Conservation (phyloP, 2,797 vertebrate species). For the Sus cebifrons region DNA sequence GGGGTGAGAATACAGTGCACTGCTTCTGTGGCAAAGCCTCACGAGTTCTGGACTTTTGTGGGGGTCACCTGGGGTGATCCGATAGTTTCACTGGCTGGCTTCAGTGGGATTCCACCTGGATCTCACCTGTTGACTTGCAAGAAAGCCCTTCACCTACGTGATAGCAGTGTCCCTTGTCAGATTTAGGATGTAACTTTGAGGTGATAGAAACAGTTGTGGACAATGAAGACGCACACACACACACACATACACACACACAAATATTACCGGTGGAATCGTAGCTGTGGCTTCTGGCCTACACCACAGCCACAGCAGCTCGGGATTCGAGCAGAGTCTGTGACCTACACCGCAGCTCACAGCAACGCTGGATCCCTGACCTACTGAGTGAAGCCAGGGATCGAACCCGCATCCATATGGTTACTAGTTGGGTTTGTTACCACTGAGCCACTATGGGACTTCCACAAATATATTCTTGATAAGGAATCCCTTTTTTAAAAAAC, state of each 20-base stretch:
- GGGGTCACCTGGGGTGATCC: not conserved
- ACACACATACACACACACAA: no score
- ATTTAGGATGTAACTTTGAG: not conserved
- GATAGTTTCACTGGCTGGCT: no score
- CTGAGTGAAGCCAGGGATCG: no score
- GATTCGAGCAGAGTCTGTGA: no score
- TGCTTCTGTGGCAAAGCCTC: not conserved
- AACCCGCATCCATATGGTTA: no score
- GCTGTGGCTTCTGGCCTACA: no score
- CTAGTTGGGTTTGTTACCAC: no score
- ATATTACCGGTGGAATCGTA: no score
- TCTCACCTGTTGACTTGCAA: not conserved
- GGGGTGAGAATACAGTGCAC: not conserved
- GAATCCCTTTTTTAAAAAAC: not conserved
- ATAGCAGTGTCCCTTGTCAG: not conserved
- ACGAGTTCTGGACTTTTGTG: fast-evolving
- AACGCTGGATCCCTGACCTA: no score
- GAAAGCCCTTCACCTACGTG: not conserved
- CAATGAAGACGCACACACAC: not conserved
- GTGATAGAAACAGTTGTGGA: not conserved
- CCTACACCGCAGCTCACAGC: no score
- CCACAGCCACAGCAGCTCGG: no score
- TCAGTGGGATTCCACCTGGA: not conserved
- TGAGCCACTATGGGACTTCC: no score
- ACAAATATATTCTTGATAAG: not conserved